Percentiles rank a stretch among this genome's conserved stretches.
Evolutionary conservation across 2,113 vertebrate species (phyloP).

Genomic region (Scomber colias): DNA sequence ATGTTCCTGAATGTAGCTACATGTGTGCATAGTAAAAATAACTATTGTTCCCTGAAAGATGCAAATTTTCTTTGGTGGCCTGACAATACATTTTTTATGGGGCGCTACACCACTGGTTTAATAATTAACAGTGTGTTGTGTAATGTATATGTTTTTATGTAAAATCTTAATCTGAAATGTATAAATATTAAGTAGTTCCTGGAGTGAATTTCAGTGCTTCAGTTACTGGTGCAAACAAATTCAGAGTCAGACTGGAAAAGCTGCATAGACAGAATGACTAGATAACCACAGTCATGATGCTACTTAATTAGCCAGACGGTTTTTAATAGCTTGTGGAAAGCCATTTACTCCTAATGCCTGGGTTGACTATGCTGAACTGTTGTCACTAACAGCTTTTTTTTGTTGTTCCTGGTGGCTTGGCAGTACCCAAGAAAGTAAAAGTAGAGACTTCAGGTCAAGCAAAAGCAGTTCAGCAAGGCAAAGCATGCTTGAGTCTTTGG

Average conservation of each 20-base stretch:
- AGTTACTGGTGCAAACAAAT: constrained; percentile 2
- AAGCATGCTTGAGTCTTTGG: neutral
- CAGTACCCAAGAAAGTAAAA: constrained; percentile 24
- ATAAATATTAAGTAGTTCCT: no score
- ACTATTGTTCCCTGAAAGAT: neutral
- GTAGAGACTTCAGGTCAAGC: constrained; percentile 34
- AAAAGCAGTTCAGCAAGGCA: constrained; percentile 28
- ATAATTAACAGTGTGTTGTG: no score
- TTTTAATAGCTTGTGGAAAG: constrained; percentile 38
- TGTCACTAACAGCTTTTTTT: constrained; percentile 16
- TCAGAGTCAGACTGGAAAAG: neutral
- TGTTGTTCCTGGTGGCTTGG: neutral
- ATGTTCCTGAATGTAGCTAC: no score
- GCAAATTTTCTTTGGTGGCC: no score
- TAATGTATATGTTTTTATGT: no score
- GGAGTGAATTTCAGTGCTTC: neutral
- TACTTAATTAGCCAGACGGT: constrained; percentile 40
- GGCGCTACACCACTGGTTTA: no score
- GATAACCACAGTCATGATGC: constrained; percentile 24
- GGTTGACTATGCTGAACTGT: constrained; percentile 35
- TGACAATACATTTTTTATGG: no score
- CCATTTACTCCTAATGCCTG: constrained; percentile 35
- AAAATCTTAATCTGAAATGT: no score
- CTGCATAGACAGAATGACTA: constrained; percentile 18
- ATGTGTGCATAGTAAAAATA: neutral